Evolutionary conservation across 2,113 vertebrate species (phyloP), one percentile per base, ranked within the genome.

Genomic region (Diglossa brunneiventris): DNA sequence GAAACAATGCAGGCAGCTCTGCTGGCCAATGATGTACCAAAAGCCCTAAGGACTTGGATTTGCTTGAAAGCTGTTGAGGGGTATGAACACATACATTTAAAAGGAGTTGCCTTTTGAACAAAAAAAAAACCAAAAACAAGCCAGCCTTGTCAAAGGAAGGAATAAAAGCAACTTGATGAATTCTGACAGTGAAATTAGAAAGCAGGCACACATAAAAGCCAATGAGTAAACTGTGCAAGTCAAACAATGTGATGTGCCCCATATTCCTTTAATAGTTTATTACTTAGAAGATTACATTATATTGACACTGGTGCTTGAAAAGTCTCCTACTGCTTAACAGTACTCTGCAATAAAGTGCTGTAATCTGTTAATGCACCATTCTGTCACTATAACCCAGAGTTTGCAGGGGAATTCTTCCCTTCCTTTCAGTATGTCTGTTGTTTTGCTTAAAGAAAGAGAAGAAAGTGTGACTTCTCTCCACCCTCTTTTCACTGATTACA

Each of bases 221-320:
- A 74, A 77, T 74, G 44, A 78, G 35, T 82, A 93, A 95, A 90
- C 72, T 64, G 74, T 87, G 84, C 79, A 70, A 90, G 82, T 83
- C 90, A 93, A 91, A 82, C 70, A 93, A 70, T 64, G 46, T 31
- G 62, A 86, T 56, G 52, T 59, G 64, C 47, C 28, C 79, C 0
- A 0, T 94, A 73, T 90, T 85, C 87, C 93, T 94, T 94, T 85
- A 94, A 78, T 83, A 75, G 85, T 90, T 94, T 83, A 81, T 92
- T 94, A 61, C 79, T 88, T 83, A 92, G 67, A 44, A 86, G 68
- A 81, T 89, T 78, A 94, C 64, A 77, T 79, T 67, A 85, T 92
- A 68, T 83, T 95, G 90, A 96, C 56, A 78, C 13, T 61, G 83
- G 63, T 44, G 61, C 61, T 81, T 92, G 90, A 93, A 90, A 96